phyloP scores from a whole-genome alignment of 1,140 invertebrate species.

The Trichonephila clavipes region DNA sequence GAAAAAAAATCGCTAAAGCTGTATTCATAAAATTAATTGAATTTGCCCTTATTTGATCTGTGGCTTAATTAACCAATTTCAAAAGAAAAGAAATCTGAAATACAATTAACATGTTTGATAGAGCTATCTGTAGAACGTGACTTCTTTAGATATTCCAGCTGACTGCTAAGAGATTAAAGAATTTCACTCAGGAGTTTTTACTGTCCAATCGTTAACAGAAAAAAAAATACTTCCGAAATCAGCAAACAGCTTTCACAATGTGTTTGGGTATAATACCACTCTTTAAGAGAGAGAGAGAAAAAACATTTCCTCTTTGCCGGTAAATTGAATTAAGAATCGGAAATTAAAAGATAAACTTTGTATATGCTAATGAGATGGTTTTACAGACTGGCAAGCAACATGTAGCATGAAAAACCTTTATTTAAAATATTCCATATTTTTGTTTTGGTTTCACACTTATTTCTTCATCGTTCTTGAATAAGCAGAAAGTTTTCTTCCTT shows the following conservation, averaged over 20 bases:
- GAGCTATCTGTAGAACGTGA: slow-evolving; percentile 4
- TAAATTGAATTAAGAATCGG: slow-evolving; percentile 12
- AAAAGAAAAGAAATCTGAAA: slow-evolving; percentile 34
- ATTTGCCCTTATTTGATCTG: slow-evolving; percentile 31
- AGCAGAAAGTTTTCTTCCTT: not conserved
- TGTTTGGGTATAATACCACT: not conserved
- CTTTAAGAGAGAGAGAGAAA: not conserved
- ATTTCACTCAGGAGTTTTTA: not conserved
- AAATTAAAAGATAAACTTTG: slow-evolving; percentile 42
- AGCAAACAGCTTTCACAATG: slow-evolving; percentile 1
- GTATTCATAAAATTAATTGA: slow-evolving; percentile 36
- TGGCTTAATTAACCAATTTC: slow-evolving; percentile 31
- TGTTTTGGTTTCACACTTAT: not conserved
- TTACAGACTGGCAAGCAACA: not conserved
- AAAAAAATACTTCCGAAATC: not conserved
- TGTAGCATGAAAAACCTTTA: not conserved
- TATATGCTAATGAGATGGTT: slow-evolving; percentile 9
- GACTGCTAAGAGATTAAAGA: slow-evolving; percentile 25
- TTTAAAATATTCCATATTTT: slow-evolving; percentile 38
- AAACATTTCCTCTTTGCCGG: not conserved
- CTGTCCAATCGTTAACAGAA: slow-evolving; percentile 7
- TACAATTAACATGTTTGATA: slow-evolving; percentile 20
- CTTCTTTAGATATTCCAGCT: slow-evolving; percentile 14
- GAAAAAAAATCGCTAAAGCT: not conserved
- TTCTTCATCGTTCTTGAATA: not conserved